These are phyloP conservation scores for Aphelenchoides bicaudatus DNA, from an alignment of 2,888 invertebrate genomes.

Conservation along the genomic window DNA sequence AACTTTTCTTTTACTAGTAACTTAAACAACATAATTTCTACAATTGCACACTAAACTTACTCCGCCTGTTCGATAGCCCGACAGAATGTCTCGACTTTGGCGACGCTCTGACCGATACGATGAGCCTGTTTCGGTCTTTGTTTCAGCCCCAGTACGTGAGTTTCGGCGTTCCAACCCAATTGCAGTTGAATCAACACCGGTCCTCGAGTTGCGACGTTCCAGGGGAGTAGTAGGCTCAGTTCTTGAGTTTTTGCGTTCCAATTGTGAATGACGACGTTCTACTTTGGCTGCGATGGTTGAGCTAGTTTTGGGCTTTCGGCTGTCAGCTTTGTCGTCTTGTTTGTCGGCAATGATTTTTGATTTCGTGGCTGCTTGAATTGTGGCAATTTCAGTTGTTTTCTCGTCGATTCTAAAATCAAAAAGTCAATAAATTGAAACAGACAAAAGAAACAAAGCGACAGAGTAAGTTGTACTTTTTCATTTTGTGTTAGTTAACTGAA, in stretches of 20 bases:
- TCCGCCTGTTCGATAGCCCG: too few species aligned
- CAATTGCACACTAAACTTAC: background rate
- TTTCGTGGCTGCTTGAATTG: background rate
- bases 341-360: too few species aligned
- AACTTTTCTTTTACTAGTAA: too few species aligned
- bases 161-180: too few species aligned
- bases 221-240: background rate
- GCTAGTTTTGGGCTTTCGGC: background rate
- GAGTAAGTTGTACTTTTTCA: background rate
- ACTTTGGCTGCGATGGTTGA: constrained; percentile 5
- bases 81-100: constrained; percentile 4
- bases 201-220: constrained; percentile 8
- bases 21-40: background rate
- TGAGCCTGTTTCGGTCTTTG: background rate
- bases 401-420: constrained; percentile 10
- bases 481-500: background rate
- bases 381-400: constrained; percentile 3
- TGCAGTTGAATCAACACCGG: background rate
- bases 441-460: too few species aligned
- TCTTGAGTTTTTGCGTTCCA: constrained; percentile 8
- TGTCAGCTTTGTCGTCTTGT: background rate
- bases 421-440: too few species aligned
- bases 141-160: background rate
- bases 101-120: constrained; percentile 13
- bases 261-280: constrained; percentile 5